A percentile compares a stretch with the other conserved stretches of the same genome.
Conservation (phyloP, 2,113 vertebrate genomes). For the Pseudorectes ferrugineus region DNA sequence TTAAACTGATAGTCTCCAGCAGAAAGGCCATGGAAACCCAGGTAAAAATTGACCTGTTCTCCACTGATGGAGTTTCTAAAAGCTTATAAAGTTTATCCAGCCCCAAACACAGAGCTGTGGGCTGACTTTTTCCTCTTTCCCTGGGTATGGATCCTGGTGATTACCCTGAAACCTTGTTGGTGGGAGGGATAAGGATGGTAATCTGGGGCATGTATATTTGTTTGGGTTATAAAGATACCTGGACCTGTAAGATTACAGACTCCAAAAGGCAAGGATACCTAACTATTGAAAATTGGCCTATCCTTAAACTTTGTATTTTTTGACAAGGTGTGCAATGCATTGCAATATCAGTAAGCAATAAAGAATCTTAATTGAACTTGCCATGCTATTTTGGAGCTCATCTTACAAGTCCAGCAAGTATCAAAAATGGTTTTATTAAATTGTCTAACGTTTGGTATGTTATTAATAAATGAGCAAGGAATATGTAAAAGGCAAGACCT, state of each 20-base stretch:
- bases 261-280: not conserved
- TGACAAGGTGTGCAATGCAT: not conserved
- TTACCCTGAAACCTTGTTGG: not conserved
- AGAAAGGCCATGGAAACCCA: not conserved
- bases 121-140: not conserved
- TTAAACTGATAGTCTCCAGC: not conserved
- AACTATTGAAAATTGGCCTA: not conserved
- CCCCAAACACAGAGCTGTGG: not conserved
- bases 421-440: not conserved
- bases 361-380: not conserved
- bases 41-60: not conserved
- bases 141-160: not conserved
- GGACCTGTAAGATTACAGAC: rapidly evolving
- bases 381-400: not conserved
- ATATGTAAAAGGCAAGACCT: not conserved
- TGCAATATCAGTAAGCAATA: not conserved
- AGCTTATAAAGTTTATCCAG: not conserved
- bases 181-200: not conserved
- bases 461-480: not conserved
- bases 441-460: not conserved
- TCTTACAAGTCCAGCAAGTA: not conserved
- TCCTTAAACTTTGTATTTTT: not conserved
- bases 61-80: not conserved
- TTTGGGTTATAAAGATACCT: not conserved
- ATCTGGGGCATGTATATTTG: not conserved